Percentiles rank a stretch among this genome's conserved stretches.
Evolutionary conservation across 2,888 invertebrate species (phyloP).

Genomic region (Napeogenes sylphis): DNA sequence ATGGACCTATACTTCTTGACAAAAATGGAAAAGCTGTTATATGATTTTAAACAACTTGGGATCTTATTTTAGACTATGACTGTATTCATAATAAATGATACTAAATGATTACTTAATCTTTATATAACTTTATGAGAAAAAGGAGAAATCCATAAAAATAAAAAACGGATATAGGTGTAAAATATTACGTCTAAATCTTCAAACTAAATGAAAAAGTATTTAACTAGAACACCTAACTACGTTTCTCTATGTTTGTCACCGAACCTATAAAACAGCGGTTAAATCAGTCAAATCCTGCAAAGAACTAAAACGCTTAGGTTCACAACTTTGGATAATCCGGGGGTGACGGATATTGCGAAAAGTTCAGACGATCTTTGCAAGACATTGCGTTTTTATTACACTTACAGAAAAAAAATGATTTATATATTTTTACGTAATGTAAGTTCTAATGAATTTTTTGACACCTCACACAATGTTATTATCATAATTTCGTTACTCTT

Average conservation of each 20-base stretch:
- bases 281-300: conserved; percentile 14
- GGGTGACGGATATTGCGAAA: conserved; percentile 16
- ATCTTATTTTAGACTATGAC: too few species aligned
- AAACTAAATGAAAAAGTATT: neutral
- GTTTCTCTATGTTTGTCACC: neutral
- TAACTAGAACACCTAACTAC: neutral
- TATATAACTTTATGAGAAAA: neutral
- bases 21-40: too few species aligned
- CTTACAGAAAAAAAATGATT: neutral
- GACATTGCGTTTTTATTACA: conserved; percentile 17
- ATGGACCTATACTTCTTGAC: too few species aligned
- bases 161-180: neutral
- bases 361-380: conserved; percentile 16
- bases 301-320: conserved; percentile 17
- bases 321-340: conserved; percentile 16
- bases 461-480: too few species aligned
- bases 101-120: neutral
- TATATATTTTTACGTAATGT: neutral
- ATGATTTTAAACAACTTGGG: too few species aligned
- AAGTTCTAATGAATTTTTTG: too few species aligned
- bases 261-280: conserved; percentile 4
- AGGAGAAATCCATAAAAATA: neutral
- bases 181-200: neutral
- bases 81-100: too few species aligned
- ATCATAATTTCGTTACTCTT: too few species aligned